These are phyloP conservation scores for Periophthalmus magnuspinnatus DNA, from an alignment of 2,797 vertebrate genomes.

Conservation along the genomic window DNA sequence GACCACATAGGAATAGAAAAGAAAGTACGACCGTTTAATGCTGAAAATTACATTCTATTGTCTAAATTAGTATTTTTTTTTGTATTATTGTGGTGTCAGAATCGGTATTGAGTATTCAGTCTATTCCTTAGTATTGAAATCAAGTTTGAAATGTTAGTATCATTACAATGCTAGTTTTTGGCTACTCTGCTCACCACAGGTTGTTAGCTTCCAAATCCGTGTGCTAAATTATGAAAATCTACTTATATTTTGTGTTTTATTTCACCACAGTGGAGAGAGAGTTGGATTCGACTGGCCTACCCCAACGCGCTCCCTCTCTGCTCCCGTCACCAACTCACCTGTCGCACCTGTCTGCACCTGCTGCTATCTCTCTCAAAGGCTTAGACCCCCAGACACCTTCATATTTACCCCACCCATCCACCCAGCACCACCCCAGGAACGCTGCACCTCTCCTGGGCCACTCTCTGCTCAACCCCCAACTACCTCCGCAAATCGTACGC, in stretches of 20 bases:
- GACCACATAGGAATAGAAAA: too few species aligned
- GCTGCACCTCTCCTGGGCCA: constrained; percentile 86
- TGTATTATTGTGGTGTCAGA: too few species aligned
- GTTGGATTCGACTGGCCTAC: constrained; percentile 87
- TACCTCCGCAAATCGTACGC: constrained; percentile 93
- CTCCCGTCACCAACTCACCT: constrained; percentile 67
- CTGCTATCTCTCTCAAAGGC: constrained; percentile 57
- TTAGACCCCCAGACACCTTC: constrained; percentile 59
- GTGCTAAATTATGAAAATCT: too few species aligned
- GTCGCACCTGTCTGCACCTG: constrained; percentile 76
- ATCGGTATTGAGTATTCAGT: too few species aligned
- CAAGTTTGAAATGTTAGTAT: too few species aligned
- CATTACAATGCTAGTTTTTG: too few species aligned
- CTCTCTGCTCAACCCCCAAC: constrained; percentile 91
- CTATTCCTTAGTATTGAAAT: too few species aligned
- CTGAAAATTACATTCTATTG: too few species aligned
- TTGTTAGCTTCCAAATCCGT: too few species aligned
- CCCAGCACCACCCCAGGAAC: constrained; percentile 89
- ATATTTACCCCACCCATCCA: constrained; percentile 81
- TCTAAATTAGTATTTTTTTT: too few species aligned
- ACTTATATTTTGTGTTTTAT: constrained; percentile 10
- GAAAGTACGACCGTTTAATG: too few species aligned
- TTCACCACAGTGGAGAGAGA: constrained; percentile 87
- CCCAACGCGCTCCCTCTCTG: constrained; percentile 85
- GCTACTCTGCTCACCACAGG: too few species aligned